Evolutionary conservation across 1,140 invertebrate species (phyloP).

Genomic region (Metopolophium dirhodum): DNA sequence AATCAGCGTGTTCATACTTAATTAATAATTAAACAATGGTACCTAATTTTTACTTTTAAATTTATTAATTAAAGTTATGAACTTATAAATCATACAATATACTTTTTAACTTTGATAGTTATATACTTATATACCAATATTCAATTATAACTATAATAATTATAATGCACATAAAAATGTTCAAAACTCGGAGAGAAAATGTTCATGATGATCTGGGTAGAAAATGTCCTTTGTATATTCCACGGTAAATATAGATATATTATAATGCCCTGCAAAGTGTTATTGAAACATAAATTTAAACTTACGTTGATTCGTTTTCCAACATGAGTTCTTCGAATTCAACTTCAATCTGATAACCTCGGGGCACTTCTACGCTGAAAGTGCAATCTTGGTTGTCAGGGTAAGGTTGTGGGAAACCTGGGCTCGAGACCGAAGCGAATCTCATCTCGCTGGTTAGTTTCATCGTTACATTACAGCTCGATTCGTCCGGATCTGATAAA

Average conservation of each 20-base stretch:
- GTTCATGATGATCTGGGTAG: no score
- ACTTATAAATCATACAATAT: no score
- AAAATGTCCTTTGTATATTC: not conserved
- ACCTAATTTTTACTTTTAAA: no score
- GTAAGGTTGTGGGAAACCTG: constrained; percentile 74
- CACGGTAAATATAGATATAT: not conserved
- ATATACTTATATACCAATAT: no score
- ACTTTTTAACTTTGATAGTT: not conserved
- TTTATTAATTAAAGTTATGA: not conserved
- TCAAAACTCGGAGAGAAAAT: no score
- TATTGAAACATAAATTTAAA: constrained; percentile 58
- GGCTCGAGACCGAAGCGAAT: constrained; percentile 69
- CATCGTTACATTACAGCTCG: constrained; percentile 68
- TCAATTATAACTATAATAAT: no score
- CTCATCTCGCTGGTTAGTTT: constrained; percentile 68
- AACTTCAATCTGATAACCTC: constrained; percentile 68
- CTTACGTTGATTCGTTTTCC: constrained; percentile 75
- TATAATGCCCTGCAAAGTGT: not conserved
- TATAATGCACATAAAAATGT: not conserved
- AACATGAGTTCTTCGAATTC: constrained; percentile 75
- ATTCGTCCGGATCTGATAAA: constrained; percentile 23
- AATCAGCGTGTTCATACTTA: no score
- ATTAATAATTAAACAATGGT: no score
- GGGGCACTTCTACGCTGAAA: constrained; percentile 68
- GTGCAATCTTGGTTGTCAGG: constrained; percentile 74